These are phyloP conservation scores for Eulemur coronatus DNA, from an alignment of 2,797 vertebrate species.

Conservation along the genomic window DNA sequence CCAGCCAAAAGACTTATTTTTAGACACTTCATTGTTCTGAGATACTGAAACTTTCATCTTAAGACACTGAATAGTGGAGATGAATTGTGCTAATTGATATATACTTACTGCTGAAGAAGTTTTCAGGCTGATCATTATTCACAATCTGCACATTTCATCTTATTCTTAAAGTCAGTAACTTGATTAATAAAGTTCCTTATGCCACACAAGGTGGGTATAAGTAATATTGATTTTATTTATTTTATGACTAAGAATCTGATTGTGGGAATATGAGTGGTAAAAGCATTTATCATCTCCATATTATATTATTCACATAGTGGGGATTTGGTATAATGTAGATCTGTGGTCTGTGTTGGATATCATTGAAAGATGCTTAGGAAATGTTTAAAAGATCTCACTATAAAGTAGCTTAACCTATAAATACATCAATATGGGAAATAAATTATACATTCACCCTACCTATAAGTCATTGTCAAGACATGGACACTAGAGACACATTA, in stretches of 20 bases:
- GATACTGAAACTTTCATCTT: background rate
- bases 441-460: background rate
- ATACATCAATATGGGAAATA: background rate
- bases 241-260: background rate
- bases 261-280: background rate
- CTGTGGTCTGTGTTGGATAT: background rate
- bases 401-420: background rate
- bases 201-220: background rate
- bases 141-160: background rate
- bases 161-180: constrained; percentile 5
- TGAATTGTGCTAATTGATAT: background rate
- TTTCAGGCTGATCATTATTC: background rate
- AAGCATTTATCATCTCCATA: background rate
- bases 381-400: background rate
- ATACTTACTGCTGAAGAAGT: background rate
- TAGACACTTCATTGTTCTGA: constrained; percentile 24
- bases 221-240: background rate
- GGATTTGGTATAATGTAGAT: background rate
- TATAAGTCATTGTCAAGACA: background rate
- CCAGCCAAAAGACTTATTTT: background rate
- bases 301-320: background rate
- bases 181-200: background rate
- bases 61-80: background rate
- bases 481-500: background rate
- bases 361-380: background rate